phyloP scores from a whole-genome alignment of 2,888 invertebrate species.

The Gnatocerus cornutus region DNA sequence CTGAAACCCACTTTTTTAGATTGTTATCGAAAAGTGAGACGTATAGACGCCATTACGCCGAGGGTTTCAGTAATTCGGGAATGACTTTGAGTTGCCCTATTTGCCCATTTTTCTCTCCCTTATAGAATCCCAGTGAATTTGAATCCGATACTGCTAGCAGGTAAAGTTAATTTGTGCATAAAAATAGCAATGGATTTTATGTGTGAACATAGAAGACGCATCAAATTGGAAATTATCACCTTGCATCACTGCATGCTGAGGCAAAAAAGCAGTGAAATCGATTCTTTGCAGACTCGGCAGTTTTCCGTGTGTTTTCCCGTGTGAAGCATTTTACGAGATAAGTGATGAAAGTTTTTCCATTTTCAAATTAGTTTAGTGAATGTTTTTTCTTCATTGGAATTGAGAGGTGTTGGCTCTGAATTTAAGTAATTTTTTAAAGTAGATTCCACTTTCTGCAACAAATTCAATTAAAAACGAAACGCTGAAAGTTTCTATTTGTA shows the following conservation, averaged over 20 bases:
- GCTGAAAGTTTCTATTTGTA: background rate
- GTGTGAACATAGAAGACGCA: slow-evolving; percentile 17
- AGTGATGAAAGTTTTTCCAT: slow-evolving; percentile 57
- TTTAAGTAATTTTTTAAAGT: slow-evolving; percentile 19
- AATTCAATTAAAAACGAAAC: slow-evolving; percentile 19
- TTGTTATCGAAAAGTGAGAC: slow-evolving; percentile 27
- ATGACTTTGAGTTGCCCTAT: background rate
- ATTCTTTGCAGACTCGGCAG: slow-evolving; percentile 35
- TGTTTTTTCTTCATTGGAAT: slow-evolving; percentile 50
- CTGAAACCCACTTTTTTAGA: slow-evolving; percentile 24
- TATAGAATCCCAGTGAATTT: background rate
- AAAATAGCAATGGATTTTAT: no score
- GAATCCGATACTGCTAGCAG: background rate
- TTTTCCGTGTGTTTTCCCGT: slow-evolving; percentile 31
- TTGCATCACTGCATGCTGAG: slow-evolving; percentile 17
- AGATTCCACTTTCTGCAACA: slow-evolving; percentile 5
- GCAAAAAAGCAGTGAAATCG: slow-evolving; percentile 26
- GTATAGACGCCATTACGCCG: slow-evolving; percentile 11
- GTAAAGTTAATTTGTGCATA: slow-evolving; percentile 5
- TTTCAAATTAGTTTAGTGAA: slow-evolving; percentile 56
- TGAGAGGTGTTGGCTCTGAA: slow-evolving; percentile 9
- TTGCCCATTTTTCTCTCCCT: background rate
- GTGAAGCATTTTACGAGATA: slow-evolving; percentile 47
- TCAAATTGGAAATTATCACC: slow-evolving; percentile 31
- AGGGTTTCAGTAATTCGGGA: slow-evolving; percentile 4